Conservation (phyloP, 2,888 invertebrate genomes). For the Torymus aiolomorphi region DNA sequence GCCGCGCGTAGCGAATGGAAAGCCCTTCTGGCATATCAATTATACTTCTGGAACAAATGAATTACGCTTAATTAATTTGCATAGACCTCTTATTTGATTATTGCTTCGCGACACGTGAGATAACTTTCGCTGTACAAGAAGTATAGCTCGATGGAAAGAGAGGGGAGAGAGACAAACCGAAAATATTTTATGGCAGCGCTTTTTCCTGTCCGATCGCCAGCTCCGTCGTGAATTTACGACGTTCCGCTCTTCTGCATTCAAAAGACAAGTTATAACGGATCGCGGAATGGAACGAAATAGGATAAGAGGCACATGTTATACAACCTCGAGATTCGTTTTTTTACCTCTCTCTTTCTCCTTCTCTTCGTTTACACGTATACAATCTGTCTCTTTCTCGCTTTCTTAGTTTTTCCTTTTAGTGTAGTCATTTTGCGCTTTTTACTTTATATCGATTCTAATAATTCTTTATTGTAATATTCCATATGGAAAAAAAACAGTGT, state of each 20-base stretch:
- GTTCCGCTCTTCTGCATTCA: slow-evolving; percentile 40
- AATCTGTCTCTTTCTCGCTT: background rate
- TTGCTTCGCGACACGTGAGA: too few species aligned
- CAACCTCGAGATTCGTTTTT: slow-evolving; percentile 17
- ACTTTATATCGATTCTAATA: too few species aligned
- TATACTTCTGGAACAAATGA: slow-evolving; percentile 9
- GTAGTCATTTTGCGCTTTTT: too few species aligned
- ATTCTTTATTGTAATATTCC: too few species aligned
- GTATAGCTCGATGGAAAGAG: too few species aligned
- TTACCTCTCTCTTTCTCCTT: background rate
- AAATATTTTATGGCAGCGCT: slow-evolving; percentile 5
- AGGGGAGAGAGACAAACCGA: slow-evolving; percentile 15
- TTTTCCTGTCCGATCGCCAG: background rate
- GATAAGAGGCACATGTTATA: slow-evolving; percentile 34
- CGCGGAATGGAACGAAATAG: slow-evolving; percentile 55
- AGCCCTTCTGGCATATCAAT: background rate
- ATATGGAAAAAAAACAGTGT: too few species aligned
- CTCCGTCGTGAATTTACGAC: slow-evolving; percentile 44
- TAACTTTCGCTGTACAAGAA: too few species aligned
- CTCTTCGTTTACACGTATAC: too few species aligned
- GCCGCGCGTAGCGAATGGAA: slow-evolving; percentile 21
- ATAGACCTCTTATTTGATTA: too few species aligned
- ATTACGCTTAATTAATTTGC: slow-evolving; percentile 27
- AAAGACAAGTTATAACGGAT: slow-evolving; percentile 49
- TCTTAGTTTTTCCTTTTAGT: too few species aligned